These are phyloP conservation scores for Ceratina japonica DNA, from an alignment of 1,140 invertebrate species.

Conservation along the genomic window DNA sequence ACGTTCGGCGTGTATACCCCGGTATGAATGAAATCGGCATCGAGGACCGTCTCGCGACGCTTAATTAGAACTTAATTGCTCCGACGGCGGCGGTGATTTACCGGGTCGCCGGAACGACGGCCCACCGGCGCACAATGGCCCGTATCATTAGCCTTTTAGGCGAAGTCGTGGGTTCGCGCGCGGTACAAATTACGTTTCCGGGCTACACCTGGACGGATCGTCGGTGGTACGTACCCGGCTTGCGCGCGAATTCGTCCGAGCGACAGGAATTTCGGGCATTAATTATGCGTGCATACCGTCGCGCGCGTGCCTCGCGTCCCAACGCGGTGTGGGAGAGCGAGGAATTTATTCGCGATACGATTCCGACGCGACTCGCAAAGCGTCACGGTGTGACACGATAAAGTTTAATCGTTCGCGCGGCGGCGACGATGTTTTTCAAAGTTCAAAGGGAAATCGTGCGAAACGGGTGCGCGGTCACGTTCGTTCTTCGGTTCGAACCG, in stretches of 20 bases:
- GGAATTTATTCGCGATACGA: conserved; percentile 44
- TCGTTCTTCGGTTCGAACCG: not conserved
- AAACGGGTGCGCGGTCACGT: not conserved
- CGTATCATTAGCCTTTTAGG: conserved; percentile 52
- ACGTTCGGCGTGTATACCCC: conserved; percentile 22
- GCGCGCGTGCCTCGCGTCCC: conserved; percentile 52
- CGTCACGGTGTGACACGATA: not conserved
- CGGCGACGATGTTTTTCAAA: not conserved
- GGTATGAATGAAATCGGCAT: conserved; percentile 43
- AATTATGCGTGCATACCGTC: conserved; percentile 54
- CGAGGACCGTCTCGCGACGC: conserved; percentile 31
- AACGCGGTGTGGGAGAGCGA: conserved; percentile 44
- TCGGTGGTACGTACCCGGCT: too few species aligned
- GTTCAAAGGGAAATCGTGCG: not conserved
- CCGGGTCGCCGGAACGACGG: conserved; percentile 36
- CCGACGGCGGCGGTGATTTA: conserved; percentile 40
- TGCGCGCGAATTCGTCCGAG: not conserved
- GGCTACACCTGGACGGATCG: not conserved
- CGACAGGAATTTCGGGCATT: conserved; percentile 45
- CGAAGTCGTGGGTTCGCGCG: conserved; percentile 30
- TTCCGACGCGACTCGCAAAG: too few species aligned
- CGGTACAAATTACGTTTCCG: not conserved
- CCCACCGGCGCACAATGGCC: conserved; percentile 30
- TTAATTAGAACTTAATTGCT: conserved; percentile 64
- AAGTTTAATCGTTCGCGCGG: not conserved